Evolutionary conservation across 92 coral and sea anemone species (phyloP), one percentile per base, ranked within the genome.

Genomic region (Palythoa grandiflora): DNA sequence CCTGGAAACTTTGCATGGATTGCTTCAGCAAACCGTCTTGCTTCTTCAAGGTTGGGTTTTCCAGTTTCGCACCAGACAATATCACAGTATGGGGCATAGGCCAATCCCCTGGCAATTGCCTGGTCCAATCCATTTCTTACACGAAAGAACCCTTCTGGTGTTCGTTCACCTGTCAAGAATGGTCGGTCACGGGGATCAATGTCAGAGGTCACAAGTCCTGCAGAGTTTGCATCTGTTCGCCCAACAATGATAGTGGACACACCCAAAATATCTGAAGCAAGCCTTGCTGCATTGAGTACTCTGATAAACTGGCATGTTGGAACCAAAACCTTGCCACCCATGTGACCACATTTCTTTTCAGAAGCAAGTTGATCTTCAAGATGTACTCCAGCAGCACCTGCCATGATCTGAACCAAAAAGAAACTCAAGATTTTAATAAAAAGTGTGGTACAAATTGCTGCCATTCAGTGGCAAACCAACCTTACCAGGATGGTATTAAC

Each of bases 271-370:
- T 96, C 99, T 53, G 99, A 78, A 47, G 99, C 99, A 47, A 96
- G 92, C 17, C 99, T 95, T 50, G 96, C 99, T n/a, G 99, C 99
- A 86, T 96, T 96, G 6, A 96, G 94, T 53, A 91, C 92, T 51
- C 96, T 93, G 76, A 96, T 93, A 83, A 96, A 96, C 93, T 96
- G 99, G 85, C 90, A 95, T 54, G 99, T 96, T 40, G 99, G 98
- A 2, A 96, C 96, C 71, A 96, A 94, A 35, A 96, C 99, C 48
- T 96, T 96, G 71, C 99, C 99, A 20, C 99, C 99, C 98, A 96
- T 93, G 92, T 96, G 99, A 47, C 99, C 99, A 86, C 99, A 96
- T 80, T 96, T 96, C 94, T 96, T 96, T 89, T 96, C 99, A 80
- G 99, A 96, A 73, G 99, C 99, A 60, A 96, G 94, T 79, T 96